Base-by-base conservation (phyloP, 2,888 invertebrate genomes). In the Galerucella nymphaeae region DNA sequence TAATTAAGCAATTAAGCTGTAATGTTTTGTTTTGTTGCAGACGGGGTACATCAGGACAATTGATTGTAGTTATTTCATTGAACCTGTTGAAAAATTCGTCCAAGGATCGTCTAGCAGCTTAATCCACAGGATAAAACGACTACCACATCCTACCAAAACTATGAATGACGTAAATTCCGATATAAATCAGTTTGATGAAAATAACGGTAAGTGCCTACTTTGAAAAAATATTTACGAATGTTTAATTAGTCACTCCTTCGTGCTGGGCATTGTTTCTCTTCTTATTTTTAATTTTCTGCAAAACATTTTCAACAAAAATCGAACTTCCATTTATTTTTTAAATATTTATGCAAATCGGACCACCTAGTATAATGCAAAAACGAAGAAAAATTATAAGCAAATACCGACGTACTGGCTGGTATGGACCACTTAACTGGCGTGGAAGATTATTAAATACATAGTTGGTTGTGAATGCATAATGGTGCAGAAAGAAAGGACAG, bases 21-120 rank as follows among this genome's bases (percentile, higher is more conserved):
- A 53, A 53, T 53, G 10, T 16, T 53, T 10, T 18, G 10, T 70
- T 77, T 75, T 79, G 61, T 88, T 88, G 64, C 87, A 93, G 93
- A 92, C 90, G 72, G 93, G 93, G 71, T 91, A 91, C 85, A 91
- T 93, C 80, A 89, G 89, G 82, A 92, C 92, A 30, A 89, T 90
- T 70, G 88, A 89, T 77, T 92, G 90, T 75, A 90, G 89, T 79
- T 91, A 90, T 85, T 90, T 91, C 84, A 93, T 93, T 79, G 90
- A 91, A 82, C 93, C 93, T 16, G 88, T 88, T 42, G 90, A 91
- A 81, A 85, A 86, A 71, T 87, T 86, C 73, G 85, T 84, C 75
- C 85, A 85, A 76, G 85, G 86, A 70, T 81, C 85, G 55, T 80
- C 82, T 11, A 81, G 82, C 20, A 87, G 86, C 77, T 85, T 89